Conservation (phyloP, 2,888 invertebrate genomes). For the Steromphala cineraria region DNA sequence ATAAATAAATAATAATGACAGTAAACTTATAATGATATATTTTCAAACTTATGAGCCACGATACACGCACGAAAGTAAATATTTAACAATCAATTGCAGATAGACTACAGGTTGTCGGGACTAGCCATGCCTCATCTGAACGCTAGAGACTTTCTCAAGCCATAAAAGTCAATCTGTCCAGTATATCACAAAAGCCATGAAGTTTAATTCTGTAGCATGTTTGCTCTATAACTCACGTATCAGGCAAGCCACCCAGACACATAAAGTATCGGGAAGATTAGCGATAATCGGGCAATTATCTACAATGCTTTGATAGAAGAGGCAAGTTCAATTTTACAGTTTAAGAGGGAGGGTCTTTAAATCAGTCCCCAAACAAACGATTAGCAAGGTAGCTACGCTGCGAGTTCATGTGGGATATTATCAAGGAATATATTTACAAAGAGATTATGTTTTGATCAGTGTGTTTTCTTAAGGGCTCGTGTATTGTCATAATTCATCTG, state of each 20-base stretch:
- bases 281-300: not conserved
- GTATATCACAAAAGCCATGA: too few relatives aligned
- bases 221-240: too few relatives aligned
- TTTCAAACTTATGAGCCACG: too few relatives aligned
- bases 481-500: not conserved
- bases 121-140: too few relatives aligned
- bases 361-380: not conserved
- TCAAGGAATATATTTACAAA: not conserved
- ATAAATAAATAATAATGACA: too few relatives aligned
- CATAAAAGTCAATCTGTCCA: too few relatives aligned
- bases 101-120: too few relatives aligned
- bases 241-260: not conserved
- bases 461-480: not conserved
- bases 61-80: too few relatives aligned
- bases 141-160: too few relatives aligned
- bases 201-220: too few relatives aligned
- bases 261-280: not conserved
- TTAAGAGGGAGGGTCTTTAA: not conserved
- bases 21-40: too few relatives aligned
- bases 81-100: too few relatives aligned
- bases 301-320: not conserved
- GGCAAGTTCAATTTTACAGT: not conserved
- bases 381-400: not conserved
- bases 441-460: not conserved
- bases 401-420: not conserved